These are phyloP conservation scores for Henricia sp. DNA, from an alignment of 53 echinoderm and acorn worm species.

Conservation along the genomic window DNA sequence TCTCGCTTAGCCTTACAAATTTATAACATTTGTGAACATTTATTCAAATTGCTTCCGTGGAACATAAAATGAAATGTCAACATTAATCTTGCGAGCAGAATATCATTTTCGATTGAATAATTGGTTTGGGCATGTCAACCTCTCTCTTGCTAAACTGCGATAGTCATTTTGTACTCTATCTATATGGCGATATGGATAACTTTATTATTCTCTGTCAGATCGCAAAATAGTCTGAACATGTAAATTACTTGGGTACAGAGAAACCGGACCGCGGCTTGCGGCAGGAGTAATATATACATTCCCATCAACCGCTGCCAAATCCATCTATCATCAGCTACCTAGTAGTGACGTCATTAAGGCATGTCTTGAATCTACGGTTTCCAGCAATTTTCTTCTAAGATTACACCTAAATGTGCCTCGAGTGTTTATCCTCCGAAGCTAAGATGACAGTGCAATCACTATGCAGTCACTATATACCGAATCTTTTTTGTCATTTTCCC, in stretches of 20 bases:
- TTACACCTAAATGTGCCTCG: constrained; percentile 24
- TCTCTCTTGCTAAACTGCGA: not conserved
- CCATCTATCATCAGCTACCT: constrained; percentile 20
- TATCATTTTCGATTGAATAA: too few species aligned
- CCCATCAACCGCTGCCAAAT: not conserved
- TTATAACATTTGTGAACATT: too few species aligned
- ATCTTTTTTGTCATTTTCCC: too few species aligned
- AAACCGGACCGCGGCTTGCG: not conserved
- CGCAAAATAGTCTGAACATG: constrained; percentile 10
- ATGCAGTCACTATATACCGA: too few species aligned
- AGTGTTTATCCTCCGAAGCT: constrained; percentile 44
- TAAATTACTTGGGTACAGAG: constrained; percentile 27
- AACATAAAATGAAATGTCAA: too few species aligned
- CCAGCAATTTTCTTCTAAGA: constrained; percentile 57
- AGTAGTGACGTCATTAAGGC: constrained; percentile 43
- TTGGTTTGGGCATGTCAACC: too few species aligned
- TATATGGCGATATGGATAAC: constrained; percentile 29
- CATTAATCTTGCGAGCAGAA: too few species aligned
- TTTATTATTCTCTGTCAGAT: constrained; percentile 42
- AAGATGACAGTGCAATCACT: constrained; percentile 1
- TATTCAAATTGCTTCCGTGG: too few species aligned
- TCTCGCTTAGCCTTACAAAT: too few species aligned
- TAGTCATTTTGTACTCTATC: not conserved
- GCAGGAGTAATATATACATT: not conserved
- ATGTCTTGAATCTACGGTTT: constrained; percentile 40